Evolutionary conservation across 30 jellyfish, hydroid and myxozoan species (phyloP).

Genomic region (Chrysaora quinquecirrha): DNA sequence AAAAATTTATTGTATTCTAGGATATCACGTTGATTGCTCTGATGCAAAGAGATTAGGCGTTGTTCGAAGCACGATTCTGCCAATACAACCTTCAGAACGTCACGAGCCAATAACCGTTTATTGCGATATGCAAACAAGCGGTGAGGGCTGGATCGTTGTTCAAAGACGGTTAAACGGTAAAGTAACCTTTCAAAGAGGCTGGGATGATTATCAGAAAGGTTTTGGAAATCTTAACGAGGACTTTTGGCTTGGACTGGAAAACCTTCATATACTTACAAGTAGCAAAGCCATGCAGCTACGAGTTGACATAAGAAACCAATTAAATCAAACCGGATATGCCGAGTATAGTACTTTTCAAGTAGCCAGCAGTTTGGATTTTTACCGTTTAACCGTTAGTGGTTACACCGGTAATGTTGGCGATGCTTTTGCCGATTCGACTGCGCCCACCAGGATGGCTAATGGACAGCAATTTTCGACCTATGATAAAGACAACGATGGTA

Average conservation of each 20-base stretch:
- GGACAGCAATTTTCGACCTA: slow-evolving; percentile 1
- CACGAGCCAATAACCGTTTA: neutral
- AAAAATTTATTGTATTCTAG: too few species aligned
- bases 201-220: slow-evolving; percentile 15
- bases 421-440: neutral
- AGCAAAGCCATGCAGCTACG: neutral
- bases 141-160: slow-evolving; percentile 27
- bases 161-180: slow-evolving; percentile 17
- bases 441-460: slow-evolving; percentile 8
- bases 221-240: slow-evolving; percentile 11
- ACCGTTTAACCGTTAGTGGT: slow-evolving; percentile 18
- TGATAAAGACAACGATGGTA: slow-evolving; percentile 34
- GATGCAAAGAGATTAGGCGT: slow-evolving; percentile 26
- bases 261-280: neutral
- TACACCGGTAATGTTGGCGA: slow-evolving; percentile 21
- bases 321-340: slow-evolving; percentile 9
- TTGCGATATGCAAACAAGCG: slow-evolving; percentile 27
- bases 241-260: slow-evolving; percentile 26
- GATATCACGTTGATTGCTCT: slow-evolving; percentile 10
- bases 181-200: neutral
- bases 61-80: neutral
- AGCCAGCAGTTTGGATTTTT: neutral
- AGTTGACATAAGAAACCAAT: neutral
- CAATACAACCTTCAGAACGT: neutral
- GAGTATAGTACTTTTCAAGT: neutral